Percentiles rank a stretch among this genome's conserved stretches.
These are phyloP conservation scores for Oncorhynchus tshawytscha DNA, from an alignment of 2,113 vertebrate genomes.

Conservation along the genomic window DNA sequence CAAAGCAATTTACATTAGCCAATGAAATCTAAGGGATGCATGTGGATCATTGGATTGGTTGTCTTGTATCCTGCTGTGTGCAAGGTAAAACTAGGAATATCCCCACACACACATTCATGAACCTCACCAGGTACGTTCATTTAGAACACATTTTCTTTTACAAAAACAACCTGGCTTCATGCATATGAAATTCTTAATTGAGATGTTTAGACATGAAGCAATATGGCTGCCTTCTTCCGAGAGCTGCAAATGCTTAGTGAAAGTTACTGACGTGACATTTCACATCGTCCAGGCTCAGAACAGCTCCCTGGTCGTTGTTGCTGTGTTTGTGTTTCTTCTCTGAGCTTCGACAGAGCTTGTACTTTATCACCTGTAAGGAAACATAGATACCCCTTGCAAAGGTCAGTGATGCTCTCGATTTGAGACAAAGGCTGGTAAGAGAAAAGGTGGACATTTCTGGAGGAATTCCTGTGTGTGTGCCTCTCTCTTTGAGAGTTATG, in stretches of 20 bases:
- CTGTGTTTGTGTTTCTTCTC: constrained; percentile 83
- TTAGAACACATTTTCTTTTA: constrained; percentile 12
- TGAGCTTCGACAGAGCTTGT: constrained; percentile 86
- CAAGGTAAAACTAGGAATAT: neutral
- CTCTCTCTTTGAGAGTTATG: neutral
- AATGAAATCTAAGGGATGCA: neutral
- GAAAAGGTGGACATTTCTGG: neutral
- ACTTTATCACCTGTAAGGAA: constrained; percentile 85
- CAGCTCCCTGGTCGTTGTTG: constrained; percentile 83
- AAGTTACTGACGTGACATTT: constrained; percentile 93
- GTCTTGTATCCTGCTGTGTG: constrained; percentile 3
- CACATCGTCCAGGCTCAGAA: constrained; percentile 92
- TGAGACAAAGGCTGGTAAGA: neutral
- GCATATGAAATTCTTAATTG: constrained; percentile 26
- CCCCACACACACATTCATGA: constrained; percentile 16
- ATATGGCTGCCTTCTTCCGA: neutral
- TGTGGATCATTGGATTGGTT: constrained; percentile 15
- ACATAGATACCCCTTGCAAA: neutral
- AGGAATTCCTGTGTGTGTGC: neutral
- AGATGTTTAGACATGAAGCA: constrained; percentile 9
- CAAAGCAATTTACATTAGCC: neutral
- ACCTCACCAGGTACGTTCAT: constrained; percentile 32
- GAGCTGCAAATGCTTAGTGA: constrained; percentile 49
- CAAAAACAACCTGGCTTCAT: constrained; percentile 14
- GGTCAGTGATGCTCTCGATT: neutral